Percentiles rank a stretch among this genome's conserved stretches.
These are phyloP conservation scores for Malurus cyaneus DNA, from an alignment of 2,113 vertebrate genomes.

Conservation along the genomic window DNA sequence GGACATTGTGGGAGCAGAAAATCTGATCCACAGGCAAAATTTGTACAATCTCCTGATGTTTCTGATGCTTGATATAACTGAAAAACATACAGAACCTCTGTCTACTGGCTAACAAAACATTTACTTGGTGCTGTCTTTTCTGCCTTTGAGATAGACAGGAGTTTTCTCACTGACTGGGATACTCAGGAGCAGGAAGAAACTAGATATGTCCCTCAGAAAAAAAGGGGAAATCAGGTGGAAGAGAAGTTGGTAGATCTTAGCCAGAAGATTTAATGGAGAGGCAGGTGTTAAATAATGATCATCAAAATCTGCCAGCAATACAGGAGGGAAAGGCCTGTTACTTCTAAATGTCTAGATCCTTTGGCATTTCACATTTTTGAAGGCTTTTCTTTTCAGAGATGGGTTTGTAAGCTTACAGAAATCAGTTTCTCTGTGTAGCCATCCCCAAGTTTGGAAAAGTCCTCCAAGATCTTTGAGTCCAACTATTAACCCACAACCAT, in stretches of 20 bases:
- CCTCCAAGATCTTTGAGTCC: no score
- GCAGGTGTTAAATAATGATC: not conserved
- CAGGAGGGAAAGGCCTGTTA: not conserved
- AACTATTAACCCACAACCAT: fast-evolving
- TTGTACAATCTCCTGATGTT: not conserved
- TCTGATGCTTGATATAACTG: not conserved
- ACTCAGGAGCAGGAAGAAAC: not conserved
- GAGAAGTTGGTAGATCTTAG: not conserved
- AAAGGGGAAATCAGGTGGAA: not conserved
- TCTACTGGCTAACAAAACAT: not conserved
- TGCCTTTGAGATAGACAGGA: not conserved
- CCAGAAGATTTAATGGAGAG: not conserved
- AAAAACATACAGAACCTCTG: not conserved
- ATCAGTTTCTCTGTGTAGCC: not conserved
- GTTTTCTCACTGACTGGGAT: not conserved
- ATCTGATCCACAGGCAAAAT: not conserved
- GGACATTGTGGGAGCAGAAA: fast-evolving
- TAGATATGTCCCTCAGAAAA: not conserved
- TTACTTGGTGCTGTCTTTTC: not conserved
- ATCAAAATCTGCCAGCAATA: not conserved
- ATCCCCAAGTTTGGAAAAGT: not conserved
- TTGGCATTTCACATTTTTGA: not conserved
- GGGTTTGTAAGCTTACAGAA: not conserved
- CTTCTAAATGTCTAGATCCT: not conserved
- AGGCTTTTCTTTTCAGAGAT: not conserved